A percentile compares a stretch with the other conserved stretches of the same genome.
These are phyloP conservation scores for Tachysurus fulvidraco DNA, from an alignment of 2,113 vertebrate genomes.

Conservation along the genomic window DNA sequence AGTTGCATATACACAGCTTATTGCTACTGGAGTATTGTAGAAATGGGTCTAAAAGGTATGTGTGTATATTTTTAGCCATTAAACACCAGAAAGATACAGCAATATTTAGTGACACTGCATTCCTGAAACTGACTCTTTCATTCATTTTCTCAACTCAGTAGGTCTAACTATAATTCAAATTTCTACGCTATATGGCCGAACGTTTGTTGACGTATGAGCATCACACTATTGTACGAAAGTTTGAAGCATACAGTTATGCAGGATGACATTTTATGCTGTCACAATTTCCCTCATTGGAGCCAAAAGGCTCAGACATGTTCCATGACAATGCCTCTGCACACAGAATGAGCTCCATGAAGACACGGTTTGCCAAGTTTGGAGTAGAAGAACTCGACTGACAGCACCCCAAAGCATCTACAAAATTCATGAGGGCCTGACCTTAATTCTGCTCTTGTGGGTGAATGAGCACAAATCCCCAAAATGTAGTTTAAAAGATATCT, in stretches of 20 bases:
- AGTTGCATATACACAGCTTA: too few relatives aligned
- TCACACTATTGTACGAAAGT: not conserved
- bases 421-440: not conserved
- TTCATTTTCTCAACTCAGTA: not conserved
- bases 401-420: not conserved
- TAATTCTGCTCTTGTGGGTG: not conserved
- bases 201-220: not conserved
- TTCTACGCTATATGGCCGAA: not conserved
- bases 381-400: not conserved
- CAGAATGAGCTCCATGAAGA: not conserved
- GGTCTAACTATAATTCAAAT: not conserved
- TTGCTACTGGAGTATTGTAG: too few relatives aligned
- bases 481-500: not conserved
- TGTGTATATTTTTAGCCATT: not conserved
- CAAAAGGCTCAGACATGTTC: not conserved
- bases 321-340: not conserved
- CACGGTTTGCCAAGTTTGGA: not conserved
- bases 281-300: not conserved
- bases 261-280: not conserved
- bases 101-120: not conserved
- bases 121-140: not conserved
- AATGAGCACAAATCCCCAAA: not conserved
- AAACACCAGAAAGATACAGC: not conserved
- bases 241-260: not conserved
- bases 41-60: not conserved